Evolutionary conservation across 2,113 vertebrate species (phyloP).

Genomic region (Microtus oregoni): DNA sequence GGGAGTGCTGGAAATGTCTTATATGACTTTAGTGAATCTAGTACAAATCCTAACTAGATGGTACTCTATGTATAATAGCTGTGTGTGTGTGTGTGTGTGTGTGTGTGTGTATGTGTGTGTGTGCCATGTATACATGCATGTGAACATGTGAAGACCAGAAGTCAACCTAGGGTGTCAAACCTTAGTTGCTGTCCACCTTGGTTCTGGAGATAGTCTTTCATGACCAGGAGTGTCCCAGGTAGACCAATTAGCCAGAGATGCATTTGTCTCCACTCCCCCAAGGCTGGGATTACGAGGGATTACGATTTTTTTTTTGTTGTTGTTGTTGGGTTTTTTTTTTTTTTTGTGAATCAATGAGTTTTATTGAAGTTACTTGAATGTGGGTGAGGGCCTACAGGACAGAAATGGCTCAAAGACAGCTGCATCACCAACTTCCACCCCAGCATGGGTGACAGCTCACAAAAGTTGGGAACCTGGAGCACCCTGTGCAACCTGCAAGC

Average conservation of each 20-base stretch:
- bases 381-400: background rate
- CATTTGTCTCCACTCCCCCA: background rate
- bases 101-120: too few relatives aligned
- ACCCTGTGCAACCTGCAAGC: too few relatives aligned
- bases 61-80: background rate
- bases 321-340: too few relatives aligned
- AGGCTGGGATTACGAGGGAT: too few relatives aligned
- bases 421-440: background rate
- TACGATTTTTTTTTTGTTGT: too few relatives aligned
- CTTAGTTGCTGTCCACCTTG: background rate
- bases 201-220: background rate
- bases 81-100: background rate
- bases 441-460: background rate
- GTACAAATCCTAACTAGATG: background rate
- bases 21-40: constrained; percentile 2
- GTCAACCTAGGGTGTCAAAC: background rate
- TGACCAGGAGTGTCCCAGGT: background rate
- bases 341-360: background rate
- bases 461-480: background rate
- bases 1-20: background rate
- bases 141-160: background rate
- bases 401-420: background rate
- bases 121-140: background rate
- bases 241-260: background rate
- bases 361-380: background rate